These are phyloP conservation scores for Brachionichthys hirsutus DNA, from an alignment of 2,113 vertebrate genomes.

Conservation along the genomic window DNA sequence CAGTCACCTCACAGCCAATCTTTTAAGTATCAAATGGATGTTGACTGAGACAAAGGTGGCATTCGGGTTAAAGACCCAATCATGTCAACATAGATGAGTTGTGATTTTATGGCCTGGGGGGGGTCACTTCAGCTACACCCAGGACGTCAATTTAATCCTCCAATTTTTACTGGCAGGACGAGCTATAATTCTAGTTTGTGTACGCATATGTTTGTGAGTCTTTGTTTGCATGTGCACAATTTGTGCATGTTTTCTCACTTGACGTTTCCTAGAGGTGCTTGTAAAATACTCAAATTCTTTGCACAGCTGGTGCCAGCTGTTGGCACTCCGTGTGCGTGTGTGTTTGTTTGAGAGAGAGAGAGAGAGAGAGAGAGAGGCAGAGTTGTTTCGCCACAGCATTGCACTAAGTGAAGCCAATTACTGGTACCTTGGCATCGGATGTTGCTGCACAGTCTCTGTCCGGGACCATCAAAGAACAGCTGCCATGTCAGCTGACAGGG, in stretches of 20 bases:
- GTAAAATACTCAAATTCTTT: slow-evolving; percentile 77
- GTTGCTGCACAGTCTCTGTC: slow-evolving; percentile 39
- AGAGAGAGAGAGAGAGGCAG: slow-evolving; percentile 11
- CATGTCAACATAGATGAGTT: slow-evolving; percentile 1
- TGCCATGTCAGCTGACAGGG: slow-evolving; percentile 47
- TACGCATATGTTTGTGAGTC: slow-evolving; percentile 15
- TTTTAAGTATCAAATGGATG: too few species aligned
- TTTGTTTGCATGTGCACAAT: background rate
- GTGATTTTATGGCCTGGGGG: slow-evolving; percentile 1
- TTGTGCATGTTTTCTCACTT: slow-evolving; percentile 15
- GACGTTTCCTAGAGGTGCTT: slow-evolving; percentile 55
- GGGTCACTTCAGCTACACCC: slow-evolving; percentile 21
- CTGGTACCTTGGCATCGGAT: slow-evolving; percentile 51
- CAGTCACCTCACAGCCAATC: slow-evolving; percentile 5
- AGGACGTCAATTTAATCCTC: slow-evolving; percentile 25
- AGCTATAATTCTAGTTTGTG: slow-evolving; percentile 33
- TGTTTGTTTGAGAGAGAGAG: too few species aligned
- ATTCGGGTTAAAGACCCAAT: background rate
- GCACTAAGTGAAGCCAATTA: slow-evolving; percentile 54
- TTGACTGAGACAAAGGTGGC: background rate
- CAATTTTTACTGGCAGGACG: slow-evolving; percentile 8
- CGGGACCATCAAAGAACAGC: slow-evolving; percentile 60
- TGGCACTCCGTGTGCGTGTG: slow-evolving; percentile 63
- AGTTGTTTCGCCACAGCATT: slow-evolving; percentile 38
- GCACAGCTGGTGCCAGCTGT: slow-evolving; percentile 78